Evolutionary conservation across 2,888 invertebrate genomes (phyloP).

Genomic region (Antheraea assamensis): DNA sequence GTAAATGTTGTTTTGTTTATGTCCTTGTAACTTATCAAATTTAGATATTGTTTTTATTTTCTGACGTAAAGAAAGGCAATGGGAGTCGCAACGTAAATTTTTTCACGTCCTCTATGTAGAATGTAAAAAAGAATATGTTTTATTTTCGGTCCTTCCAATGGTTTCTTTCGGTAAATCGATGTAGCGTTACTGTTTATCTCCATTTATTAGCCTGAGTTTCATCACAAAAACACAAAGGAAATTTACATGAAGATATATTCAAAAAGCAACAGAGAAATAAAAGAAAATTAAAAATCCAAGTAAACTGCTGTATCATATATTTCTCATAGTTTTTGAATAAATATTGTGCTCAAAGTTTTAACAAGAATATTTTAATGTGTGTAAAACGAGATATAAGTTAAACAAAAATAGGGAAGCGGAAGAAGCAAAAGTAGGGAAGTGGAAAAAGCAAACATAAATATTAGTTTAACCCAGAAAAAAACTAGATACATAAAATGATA

Average conservation of each 20-base stretch:
- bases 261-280: neutral
- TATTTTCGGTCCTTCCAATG: neutral
- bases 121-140: too few species aligned
- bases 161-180: neutral
- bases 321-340: neutral
- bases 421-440: neutral
- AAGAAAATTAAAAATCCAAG: neutral
- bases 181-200: neutral
- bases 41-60: neutral
- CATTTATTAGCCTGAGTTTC: neutral
- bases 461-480: constrained; percentile 16
- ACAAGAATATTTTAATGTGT: neutral
- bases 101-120: neutral
- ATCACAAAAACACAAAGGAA: neutral
- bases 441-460: too few species aligned
- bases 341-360: neutral
- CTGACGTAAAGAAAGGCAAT: neutral
- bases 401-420: neutral
- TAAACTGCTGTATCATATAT: neutral
- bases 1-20: too few species aligned
- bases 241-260: neutral
- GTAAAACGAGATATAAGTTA: neutral
- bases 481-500: neutral
- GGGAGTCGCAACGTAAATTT: neutral
- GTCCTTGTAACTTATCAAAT: neutral